Percentiles rank a stretch among this genome's conserved stretches.
Evolutionary conservation across 2,113 vertebrate genomes (phyloP).

Genomic region (Microcebus griseorufus): DNA sequence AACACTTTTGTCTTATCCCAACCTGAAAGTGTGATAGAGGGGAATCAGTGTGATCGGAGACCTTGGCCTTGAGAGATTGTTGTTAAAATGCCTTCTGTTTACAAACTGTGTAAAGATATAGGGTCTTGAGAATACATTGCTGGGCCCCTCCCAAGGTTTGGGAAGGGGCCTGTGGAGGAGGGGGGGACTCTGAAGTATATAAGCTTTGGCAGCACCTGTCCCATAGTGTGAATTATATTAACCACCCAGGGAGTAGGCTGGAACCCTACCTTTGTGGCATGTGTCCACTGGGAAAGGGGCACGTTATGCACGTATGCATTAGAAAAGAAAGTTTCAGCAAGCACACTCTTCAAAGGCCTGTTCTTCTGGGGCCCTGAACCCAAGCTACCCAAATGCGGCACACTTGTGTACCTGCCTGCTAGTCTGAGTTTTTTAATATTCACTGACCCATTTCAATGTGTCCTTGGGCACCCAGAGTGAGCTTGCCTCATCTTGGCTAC

Average conservation of each 20-base stretch:
- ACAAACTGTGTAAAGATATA: neutral
- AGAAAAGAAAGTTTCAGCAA: neutral
- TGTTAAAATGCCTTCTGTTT: neutral
- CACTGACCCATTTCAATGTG: neutral
- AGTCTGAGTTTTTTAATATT: neutral
- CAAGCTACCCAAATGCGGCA: neutral
- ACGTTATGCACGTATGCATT: neutral
- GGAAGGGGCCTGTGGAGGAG: neutral
- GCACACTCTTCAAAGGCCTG: neutral
- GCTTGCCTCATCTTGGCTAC: neutral
- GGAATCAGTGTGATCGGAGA: neutral
- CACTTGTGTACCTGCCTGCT: neutral
- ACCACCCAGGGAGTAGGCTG: fast-evolving
- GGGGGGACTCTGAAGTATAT: neutral
- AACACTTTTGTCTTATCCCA: neutral
- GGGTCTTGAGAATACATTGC: neutral
- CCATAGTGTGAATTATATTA: neutral
- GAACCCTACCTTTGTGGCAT: neutral
- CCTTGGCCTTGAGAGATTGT: neutral
- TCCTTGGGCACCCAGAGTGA: neutral
- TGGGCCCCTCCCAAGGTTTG: neutral
- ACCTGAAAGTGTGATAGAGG: neutral
- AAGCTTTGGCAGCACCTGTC: neutral
- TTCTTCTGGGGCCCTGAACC: neutral
- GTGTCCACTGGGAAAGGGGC: neutral